These are phyloP conservation scores for Drosophila fungiperda DNA, from an alignment of 2,888 invertebrate species.

Conservation along the genomic window DNA sequence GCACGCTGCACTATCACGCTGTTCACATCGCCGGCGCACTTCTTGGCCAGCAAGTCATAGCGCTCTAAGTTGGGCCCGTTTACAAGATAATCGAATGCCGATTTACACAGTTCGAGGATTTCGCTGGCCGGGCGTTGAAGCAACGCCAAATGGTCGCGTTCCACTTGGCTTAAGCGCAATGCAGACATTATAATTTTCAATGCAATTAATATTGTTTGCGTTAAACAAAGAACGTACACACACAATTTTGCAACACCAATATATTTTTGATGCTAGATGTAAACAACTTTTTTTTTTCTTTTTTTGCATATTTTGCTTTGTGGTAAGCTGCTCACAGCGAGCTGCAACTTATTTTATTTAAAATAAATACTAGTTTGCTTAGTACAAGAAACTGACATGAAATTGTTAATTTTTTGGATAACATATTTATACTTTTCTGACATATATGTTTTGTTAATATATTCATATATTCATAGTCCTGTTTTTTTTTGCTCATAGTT, in stretches of 20 bases:
- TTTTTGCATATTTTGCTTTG: constrained; percentile 13
- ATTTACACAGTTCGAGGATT: constrained; percentile 88
- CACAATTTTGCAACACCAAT: constrained; percentile 2
- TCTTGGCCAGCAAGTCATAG: constrained; percentile 85
- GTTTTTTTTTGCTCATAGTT: neutral
- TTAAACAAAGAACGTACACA: constrained; percentile 35
- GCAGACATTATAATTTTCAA: constrained; percentile 45
- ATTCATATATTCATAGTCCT: neutral
- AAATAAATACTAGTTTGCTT: neutral
- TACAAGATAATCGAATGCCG: constrained; percentile 87
- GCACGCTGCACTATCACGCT: constrained; percentile 86
- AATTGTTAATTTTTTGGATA: neutral
- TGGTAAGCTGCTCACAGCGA: constrained; percentile 35
- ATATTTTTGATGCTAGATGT: constrained; percentile 24
- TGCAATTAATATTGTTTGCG: neutral
- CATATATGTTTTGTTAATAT: neutral
- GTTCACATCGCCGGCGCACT: constrained; percentile 83
- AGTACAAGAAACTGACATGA: neutral
- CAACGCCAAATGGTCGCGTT: constrained; percentile 87
- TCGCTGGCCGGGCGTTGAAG: constrained; percentile 87
- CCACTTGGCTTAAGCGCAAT: constrained; percentile 86
- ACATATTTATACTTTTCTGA: neutral
- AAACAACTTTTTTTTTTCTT: constrained; percentile 34
- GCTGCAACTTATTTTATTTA: neutral
- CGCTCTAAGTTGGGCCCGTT: constrained; percentile 87